Evolutionary conservation across 2,888 invertebrate genomes (phyloP), one percentile per base, ranked within the genome.

Genomic region (Leucoma salicis): DNA sequence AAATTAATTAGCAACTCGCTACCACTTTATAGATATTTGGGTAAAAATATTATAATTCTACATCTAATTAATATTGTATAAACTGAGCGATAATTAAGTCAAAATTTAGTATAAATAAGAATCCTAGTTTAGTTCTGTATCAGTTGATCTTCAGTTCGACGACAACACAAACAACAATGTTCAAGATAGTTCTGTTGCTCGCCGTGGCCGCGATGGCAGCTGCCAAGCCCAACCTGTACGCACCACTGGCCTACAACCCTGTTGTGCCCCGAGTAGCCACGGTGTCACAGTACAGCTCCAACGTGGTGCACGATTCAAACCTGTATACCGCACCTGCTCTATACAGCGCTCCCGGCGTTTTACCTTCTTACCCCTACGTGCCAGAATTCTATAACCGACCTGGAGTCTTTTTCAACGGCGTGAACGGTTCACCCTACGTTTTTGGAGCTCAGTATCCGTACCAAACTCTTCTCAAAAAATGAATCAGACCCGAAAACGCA

Each of bases 171-270:
- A 85, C 81, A 83, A 88, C 70, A 68, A 89, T 90, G 89, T 82
- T 65, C 70, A 87, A 87, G 74, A 72, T 88, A 90, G 91, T 92
- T 89, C 91, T 91, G 79, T 91, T 93, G 88, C 90, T 91, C 74
- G 91, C 91, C 68, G 78, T 92, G 49, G 74, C 91, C 69, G 91
- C 92, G 66, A 63, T 92, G 72, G 92, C 88, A 53, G 90, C 82
- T 52, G 92, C 92, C 72, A 89, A 84, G 70, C 89, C 90, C 8
- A 43, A 73, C 35, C 38, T 72, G 31, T 67, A 80, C 45, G 65
- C 69, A 14, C 81, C 82, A 1, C 8, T 76, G 63, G 72, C 74
- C 1, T 84, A 83, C 69, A 66, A 68, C 46, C 58, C 75, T 7
- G 35, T n/a, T n/a, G n/a, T n/a, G n/a, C n/a, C n/a, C n/a, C n/a